Conservation (phyloP, 2,797 vertebrate species). For the Pipistrellus kuhlii region DNA sequence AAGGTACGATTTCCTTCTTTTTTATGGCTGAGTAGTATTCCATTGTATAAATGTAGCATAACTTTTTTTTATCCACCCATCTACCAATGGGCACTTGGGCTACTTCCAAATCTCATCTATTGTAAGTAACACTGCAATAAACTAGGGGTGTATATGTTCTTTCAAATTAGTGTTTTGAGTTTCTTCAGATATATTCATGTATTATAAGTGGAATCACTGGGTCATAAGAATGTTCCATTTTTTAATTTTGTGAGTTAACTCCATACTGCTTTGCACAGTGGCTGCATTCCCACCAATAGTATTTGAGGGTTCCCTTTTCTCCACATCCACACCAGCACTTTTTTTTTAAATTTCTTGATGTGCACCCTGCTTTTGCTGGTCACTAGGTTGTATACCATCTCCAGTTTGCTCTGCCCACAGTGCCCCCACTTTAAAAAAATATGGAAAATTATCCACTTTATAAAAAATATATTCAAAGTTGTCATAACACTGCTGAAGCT, state of each 20-base stretch:
- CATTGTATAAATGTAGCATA: neutral
- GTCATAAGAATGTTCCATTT: neutral
- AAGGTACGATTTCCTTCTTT: neutral
- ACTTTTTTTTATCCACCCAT: neutral
- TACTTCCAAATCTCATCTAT: neutral
- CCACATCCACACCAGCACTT: neutral
- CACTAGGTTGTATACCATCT: neutral
- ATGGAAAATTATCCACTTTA: neutral
- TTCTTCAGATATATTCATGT: neutral
- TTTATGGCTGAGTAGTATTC: neutral
- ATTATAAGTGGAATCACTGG: neutral
- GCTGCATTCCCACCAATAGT: neutral
- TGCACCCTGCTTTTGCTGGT: neutral
- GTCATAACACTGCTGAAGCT: neutral
- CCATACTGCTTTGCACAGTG: neutral
- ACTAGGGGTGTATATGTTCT: neutral
- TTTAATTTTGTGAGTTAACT: neutral
- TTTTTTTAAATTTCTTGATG: neutral
- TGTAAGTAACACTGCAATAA: neutral
- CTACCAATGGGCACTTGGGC: neutral
- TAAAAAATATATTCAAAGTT: conserved; percentile 28
- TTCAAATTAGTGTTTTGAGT: neutral
- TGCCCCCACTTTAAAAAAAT: neutral
- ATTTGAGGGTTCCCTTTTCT: neutral
- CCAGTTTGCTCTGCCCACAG: neutral